A percentile compares a stretch with the other conserved stretches of the same genome.
These are phyloP conservation scores for Meandrina meandrites DNA, from an alignment of 92 coral and sea anemone species.

Conservation along the genomic window DNA sequence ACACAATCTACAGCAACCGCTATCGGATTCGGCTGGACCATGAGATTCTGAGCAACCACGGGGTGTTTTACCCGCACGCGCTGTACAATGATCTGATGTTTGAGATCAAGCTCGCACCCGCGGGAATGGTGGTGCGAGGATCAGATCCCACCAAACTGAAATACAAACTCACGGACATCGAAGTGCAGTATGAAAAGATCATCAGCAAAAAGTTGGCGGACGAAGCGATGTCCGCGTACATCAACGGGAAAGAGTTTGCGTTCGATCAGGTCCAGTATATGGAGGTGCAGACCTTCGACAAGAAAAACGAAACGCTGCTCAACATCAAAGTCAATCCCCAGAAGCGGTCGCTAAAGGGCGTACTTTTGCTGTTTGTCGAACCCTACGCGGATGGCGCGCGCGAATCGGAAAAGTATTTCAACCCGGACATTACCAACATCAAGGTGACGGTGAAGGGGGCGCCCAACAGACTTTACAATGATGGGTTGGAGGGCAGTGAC, in stretches of 20 bases:
- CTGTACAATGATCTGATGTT: background rate
- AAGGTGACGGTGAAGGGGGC: slow-evolving; percentile 20
- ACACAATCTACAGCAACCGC: slow-evolving; percentile 3
- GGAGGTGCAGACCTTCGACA: too few relatives aligned
- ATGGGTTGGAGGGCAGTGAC: slow-evolving; percentile 1
- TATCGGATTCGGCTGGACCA: slow-evolving; percentile 6
- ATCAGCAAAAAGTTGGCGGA: background rate
- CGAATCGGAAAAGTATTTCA: slow-evolving; percentile 36
- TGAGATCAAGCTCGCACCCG: background rate
- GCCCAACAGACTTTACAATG: slow-evolving; percentile 33
- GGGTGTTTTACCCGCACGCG: background rate
- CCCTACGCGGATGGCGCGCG: slow-evolving; percentile 20
- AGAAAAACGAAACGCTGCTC: background rate
- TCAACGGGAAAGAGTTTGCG: background rate
- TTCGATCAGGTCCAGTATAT: background rate
- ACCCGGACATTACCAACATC: slow-evolving; percentile 32
- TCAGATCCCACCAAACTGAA: background rate
- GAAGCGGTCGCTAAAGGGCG: background rate
- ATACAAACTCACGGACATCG: slow-evolving; percentile 3
- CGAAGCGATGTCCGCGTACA: background rate
- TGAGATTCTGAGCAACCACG: background rate
- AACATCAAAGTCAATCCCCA: background rate
- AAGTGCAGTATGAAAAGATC: slow-evolving; percentile 32
- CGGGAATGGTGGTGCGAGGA: background rate
- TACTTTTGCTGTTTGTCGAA: background rate